A percentile compares a stretch with the other conserved stretches of the same genome.
phyloP scores from a whole-genome alignment of 2,113 vertebrate species.

The Leuciscus idus region DNA sequence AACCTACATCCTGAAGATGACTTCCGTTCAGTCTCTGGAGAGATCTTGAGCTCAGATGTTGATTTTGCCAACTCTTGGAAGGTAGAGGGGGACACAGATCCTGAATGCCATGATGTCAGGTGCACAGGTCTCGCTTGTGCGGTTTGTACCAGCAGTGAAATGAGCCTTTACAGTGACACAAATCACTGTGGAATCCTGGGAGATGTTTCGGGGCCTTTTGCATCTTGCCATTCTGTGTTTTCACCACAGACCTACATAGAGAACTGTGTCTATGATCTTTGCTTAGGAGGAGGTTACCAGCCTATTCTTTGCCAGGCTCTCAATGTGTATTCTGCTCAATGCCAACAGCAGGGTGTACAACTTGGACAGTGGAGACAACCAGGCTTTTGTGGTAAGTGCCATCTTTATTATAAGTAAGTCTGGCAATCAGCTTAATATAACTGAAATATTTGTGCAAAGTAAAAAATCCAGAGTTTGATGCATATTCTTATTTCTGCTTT shows the following conservation, averaged over 20 bases:
- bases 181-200: too few species aligned
- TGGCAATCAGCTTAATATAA: background rate
- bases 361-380: too few species aligned
- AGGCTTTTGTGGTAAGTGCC: too few species aligned
- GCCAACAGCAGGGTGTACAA: too few species aligned
- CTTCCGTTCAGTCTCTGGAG: constrained; percentile 53
- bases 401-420: background rate
- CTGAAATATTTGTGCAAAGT: background rate
- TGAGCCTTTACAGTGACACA: too few species aligned
- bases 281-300: too few species aligned
- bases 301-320: too few species aligned
- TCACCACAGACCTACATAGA: too few species aligned
- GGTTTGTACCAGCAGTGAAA: constrained; percentile 44
- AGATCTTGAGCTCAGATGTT: constrained; percentile 61
- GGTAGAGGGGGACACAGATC: constrained; percentile 42
- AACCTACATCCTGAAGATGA: constrained; percentile 63
- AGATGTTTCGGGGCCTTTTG: too few species aligned
- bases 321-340: too few species aligned
- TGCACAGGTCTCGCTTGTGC: constrained; percentile 64
- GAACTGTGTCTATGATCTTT: too few species aligned
- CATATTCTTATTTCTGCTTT: background rate
- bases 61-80: constrained; percentile 68
- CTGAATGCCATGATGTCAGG: background rate
- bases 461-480: background rate
- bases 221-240: too few species aligned